Evolutionary conservation across 2,797 vertebrate genomes (phyloP).

Genomic region (Echiichthys vipera): DNA sequence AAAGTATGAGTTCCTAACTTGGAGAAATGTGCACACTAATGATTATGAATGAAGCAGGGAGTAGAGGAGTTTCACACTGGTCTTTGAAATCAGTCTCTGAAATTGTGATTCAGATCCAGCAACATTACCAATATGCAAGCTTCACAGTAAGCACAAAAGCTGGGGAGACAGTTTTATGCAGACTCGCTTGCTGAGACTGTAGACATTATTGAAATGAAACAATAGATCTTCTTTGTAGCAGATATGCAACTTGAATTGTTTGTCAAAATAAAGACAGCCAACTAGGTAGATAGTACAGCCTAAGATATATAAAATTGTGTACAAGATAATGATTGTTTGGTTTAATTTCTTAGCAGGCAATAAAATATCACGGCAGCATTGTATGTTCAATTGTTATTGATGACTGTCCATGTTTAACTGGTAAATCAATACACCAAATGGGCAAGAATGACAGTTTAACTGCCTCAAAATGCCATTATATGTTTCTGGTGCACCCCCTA

Average conservation of each 20-base stretch:
- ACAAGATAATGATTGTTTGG: neutral
- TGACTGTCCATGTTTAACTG: conserved; percentile 1
- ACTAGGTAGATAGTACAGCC: neutral
- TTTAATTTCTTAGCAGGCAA: neutral
- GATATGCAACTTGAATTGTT: conserved; percentile 14
- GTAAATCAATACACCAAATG: conserved; percentile 18
- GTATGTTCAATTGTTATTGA: neutral
- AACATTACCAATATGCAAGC: conserved; percentile 22
- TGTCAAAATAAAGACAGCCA: neutral
- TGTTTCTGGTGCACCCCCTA: conserved; percentile 5
- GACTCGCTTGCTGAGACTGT: conserved; percentile 25
- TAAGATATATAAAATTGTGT: neutral
- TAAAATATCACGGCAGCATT: neutral
- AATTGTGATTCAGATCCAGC: conserved; percentile 43
- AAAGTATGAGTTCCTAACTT: conserved; percentile 31
- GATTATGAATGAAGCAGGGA: conserved; percentile 62
- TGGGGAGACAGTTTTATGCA: conserved; percentile 9
- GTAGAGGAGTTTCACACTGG: conserved; percentile 32
- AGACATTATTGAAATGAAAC: conserved; percentile 27
- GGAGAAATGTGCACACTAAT: conserved; percentile 47
- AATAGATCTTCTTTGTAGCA: conserved; percentile 9
- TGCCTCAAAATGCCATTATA: conserved; percentile 26
- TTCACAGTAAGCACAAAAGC: conserved; percentile 20
- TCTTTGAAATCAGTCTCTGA: conserved; percentile 49
- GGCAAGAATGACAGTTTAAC: conserved; percentile 7